Base-by-base conservation (phyloP, 1,140 invertebrate genomes). In the Triops longicaudatus region DNA sequence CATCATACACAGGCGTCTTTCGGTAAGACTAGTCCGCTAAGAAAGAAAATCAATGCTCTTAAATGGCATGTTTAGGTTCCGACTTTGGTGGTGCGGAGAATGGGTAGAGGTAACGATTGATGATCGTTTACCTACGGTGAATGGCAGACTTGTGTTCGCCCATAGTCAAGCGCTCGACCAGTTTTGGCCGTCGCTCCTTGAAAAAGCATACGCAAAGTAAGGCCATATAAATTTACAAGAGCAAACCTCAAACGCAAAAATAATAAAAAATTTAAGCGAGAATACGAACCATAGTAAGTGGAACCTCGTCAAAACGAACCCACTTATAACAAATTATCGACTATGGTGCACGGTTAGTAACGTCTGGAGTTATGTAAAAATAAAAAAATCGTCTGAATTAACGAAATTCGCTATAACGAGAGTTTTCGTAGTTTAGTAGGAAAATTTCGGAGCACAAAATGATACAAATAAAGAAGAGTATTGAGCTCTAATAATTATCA, bases 131-230 rank as follows among this genome's bases (percentile, higher is more conserved):
- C 97, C 97, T 0, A 97, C 96, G 0, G 93, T 97, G 78, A 91
- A 95, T 81, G 94, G 93, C 3, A 89, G 92, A 80, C 86, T 99
- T 72, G 93, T 96, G 9, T 99, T 98, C 85, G 89, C 98, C 80
- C 95, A 98, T 82, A 91, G 93, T 14, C 90, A 91, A 78, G 88
- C 92, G 79, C 91, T 90, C 1, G 93, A 96, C 81, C 92, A 94
- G 81, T 97, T 97, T 83, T 99, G 97, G 97, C 93, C 95, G 1
- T 91, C 95, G 0, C 85, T 99, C 26, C 85, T 99, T 73, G 97
- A 99, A 85, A 99, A 99, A 86, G 97, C 97, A 26, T 99, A 98
- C 83, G 97, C 97, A 74, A 99, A 99, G 94, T 95, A 84, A 90
- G 90, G 31, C 7, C 31, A 37, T 37, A 37, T 7, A 4, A 37